Percentiles rank a stretch among this genome's conserved stretches.
phyloP scores from a whole-genome alignment of 2,888 invertebrate genomes.

The Hyalella azteca region DNA sequence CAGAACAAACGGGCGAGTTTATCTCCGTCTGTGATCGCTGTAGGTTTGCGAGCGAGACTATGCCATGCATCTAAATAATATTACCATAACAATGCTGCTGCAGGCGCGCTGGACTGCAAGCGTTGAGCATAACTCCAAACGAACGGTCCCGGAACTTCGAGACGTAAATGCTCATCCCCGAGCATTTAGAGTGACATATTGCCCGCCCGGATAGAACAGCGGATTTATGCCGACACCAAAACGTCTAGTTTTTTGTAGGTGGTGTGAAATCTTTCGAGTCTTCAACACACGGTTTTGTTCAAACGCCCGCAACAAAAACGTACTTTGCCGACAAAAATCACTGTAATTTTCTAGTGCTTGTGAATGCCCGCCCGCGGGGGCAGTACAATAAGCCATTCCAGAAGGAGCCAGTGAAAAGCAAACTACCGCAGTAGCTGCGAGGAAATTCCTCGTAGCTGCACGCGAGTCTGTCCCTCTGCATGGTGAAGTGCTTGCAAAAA shows the following conservation, averaged over 20 bases:
- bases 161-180: neutral
- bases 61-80: too few relatives aligned
- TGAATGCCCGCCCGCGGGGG: neutral
- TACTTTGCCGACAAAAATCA: neutral
- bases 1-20: too few relatives aligned
- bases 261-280: neutral
- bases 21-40: too few relatives aligned
- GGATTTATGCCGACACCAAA: neutral
- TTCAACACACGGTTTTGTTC: neutral
- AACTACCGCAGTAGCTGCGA: neutral
- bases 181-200: conserved; percentile 1
- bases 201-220: neutral
- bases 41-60: too few relatives aligned
- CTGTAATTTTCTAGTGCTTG: neutral
- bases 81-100: too few relatives aligned
- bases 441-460: neutral
- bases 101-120: too few relatives aligned
- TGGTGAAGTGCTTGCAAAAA: neutral
- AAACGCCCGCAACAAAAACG: neutral
- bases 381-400: neutral
- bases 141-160: neutral
- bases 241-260: neutral
- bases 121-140: too few relatives aligned
- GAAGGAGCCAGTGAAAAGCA: neutral
- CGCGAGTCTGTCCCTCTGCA: neutral